A percentile compares a stretch with the other conserved stretches of the same genome.
Conservation (phyloP, 2,797 vertebrate genomes). For the Agapornis canus region DNA sequence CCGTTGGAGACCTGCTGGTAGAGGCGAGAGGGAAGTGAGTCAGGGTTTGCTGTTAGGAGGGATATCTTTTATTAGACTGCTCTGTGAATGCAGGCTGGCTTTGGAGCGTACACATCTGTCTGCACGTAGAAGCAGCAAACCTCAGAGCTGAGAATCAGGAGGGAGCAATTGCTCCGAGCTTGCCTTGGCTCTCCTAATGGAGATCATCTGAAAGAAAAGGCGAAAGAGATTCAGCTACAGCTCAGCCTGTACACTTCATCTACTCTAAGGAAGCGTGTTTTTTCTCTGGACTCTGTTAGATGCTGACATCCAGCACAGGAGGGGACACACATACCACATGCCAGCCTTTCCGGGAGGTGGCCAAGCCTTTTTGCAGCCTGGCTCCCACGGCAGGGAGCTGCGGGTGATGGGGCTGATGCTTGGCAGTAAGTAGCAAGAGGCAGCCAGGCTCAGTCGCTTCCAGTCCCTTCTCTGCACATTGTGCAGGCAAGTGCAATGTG, state of each 20-base stretch:
- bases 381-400: accelerated
- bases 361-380: accelerated
- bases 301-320: not conserved
- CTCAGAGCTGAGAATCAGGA: not conserved
- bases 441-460: not conserved
- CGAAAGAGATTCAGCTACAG: accelerated
- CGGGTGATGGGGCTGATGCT: not conserved
- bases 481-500: not conserved
- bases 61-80: conserved; percentile 44
- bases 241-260: not conserved
- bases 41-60: conserved; percentile 50
- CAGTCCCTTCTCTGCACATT: not conserved
- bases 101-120: not conserved
- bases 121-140: not conserved
- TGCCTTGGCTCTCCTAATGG: not conserved
- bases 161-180: not conserved
- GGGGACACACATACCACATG: accelerated
- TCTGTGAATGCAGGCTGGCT: not conserved
- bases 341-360: not conserved
- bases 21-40: conserved; percentile 50
- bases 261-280: not conserved
- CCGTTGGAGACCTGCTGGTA: not conserved
- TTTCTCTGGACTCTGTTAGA: not conserved
- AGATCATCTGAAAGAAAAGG: not conserved
- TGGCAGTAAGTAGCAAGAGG: not conserved